Base-by-base conservation (phyloP, 2,888 invertebrate genomes). In the Scaptomyza tumidula region DNA sequence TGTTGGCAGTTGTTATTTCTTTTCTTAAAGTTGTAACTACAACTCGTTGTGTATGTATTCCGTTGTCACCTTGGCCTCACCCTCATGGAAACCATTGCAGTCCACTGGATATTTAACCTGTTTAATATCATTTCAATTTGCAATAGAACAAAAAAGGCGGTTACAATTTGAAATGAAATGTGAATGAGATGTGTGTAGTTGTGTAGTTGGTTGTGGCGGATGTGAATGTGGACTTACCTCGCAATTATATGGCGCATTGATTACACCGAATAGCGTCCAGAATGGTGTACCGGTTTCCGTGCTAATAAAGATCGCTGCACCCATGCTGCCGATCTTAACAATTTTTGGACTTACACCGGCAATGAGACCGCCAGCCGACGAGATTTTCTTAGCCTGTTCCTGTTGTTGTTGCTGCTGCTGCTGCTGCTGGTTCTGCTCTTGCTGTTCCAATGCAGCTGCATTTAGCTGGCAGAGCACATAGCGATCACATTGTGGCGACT, bases 21-120 rank as follows among this genome's bases (percentile, higher is more conserved):
- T 2, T 33, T 39, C 24, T 24, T 7, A 33, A 33, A n/a, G n/a
- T 7, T 37, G 33, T 19, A 49, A 69, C 70, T 95, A 97, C 91
- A 97, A 93, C 93, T 97, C 97, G 90, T 94, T 96, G 92, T 97
- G 97, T 85, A 95, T 94, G 69, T 95, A 95, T 93, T 97, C 97
- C 49, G 96, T 96, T 60, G 96, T 97, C 31, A 96, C 96, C 93
- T 94, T 95, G 46, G 95, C 91, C 91, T 97, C 97, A 90, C 96
- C 96, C 89, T 96, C 95, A 90, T 97, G 96, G 93, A 96, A 97
- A 1, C 95, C 94, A 29, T 94, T 94, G 86, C 97, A 97, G 80
- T 96, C 95, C 0, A 95, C 95, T 50, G 95, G 95, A 89, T 95
- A 92, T 71, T 91, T 90, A 48, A 78, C 85, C 91, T 91, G 75